Evolutionary conservation across 1,140 invertebrate species (phyloP), one percentile per base, ranked within the genome.

Genomic region (Mycetomoellerius zeteki): DNA sequence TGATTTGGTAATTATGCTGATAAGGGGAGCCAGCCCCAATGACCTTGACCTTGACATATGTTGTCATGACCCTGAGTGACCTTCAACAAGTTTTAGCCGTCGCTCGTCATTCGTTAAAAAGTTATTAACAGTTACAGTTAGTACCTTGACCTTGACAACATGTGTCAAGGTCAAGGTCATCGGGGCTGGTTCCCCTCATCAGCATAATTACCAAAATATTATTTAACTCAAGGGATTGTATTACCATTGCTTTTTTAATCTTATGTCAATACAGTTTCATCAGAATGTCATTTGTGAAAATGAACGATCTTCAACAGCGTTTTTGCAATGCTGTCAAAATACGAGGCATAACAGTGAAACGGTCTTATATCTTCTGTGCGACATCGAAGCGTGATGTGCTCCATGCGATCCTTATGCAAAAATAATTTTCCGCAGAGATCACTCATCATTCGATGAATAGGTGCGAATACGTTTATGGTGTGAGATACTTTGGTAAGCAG

Each of bases 381-480:
- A 77, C 24, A 19, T 30, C 2, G 58, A 47, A 30, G 27, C n/a
- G 47, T 10, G 67, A 80, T 30, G n/a, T 37, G 62, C 5, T 33
- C 3, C 50, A 30, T 27, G 3, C 6, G 14, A 47, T 24, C 16
- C 6, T 82, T 24, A 1, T 47, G 65, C 33, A 82, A 72, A 82
- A 82, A 58, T 47, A 58, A 73, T 82, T 30, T 6, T 21, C 19
- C 24, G 47, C 30, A 54, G 47, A 73, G 71, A 82, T 82, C 52
- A 82, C 24, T 73, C 52, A 12, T 60, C 33, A 73, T 82, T 60
- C 52, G 33, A 82, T 72, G 80, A 73, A 82, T 82, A 72, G 52
- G 3, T 43, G 8, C 30, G 47, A 56, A 27, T 24, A 47, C 67
- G 37, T 58, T 73, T 33, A 47, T 16, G 21, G 16, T n/a, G 52